Base-by-base conservation (phyloP, 1,140 invertebrate genomes). In the Scaptomyza hsui region DNA sequence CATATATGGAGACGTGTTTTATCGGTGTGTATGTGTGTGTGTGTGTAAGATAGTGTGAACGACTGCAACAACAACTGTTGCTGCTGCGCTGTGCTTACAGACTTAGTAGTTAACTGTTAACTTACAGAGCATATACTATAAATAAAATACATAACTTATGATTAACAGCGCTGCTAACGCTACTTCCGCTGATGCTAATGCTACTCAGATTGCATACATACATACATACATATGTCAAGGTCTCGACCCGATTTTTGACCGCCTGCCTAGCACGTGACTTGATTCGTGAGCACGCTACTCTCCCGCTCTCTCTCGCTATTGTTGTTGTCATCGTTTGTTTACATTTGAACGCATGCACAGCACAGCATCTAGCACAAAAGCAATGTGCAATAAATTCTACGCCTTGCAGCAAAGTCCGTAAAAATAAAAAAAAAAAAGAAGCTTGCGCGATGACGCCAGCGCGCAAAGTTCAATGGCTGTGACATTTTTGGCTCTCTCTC, bases 201-300 rank as follows among this genome's bases (percentile, higher is more conserved):
- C 56, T 37, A 42, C 32, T 18, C n/a, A 44, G 26, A 15, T 29
- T 29, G 26, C 26, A 29, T 9, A 15, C 2, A 37, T 42, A 49
- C 15, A 13, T 39, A 10, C 29, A 15, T n/a, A n/a, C 52, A 57
- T 68, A 26, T 82, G 78, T 83, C 78, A 82, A 82, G 78, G 78
- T 83, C 79, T 61, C 74, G 78, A 82, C 79, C 83, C 79, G 63
- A 78, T 83, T 83, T 76, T 41, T 42, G 47, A 4, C 29, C 16
- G 15, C 45, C 19, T 19, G 15, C 45, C 19, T 19, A 71, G 65
- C 78, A 82, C 70, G 79, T 83, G 78, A 52, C 10, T 37, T 49
- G 45, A 29, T 21, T 7, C 16, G 32, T 12, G 12, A n/a, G 32
- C 32, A 37, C 12, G n/a, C 32, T 29, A 29, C 47, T 21, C 48